Evolutionary conservation across 2,797 vertebrate genomes (phyloP).

Genomic region (Syndactyla subalaris): DNA sequence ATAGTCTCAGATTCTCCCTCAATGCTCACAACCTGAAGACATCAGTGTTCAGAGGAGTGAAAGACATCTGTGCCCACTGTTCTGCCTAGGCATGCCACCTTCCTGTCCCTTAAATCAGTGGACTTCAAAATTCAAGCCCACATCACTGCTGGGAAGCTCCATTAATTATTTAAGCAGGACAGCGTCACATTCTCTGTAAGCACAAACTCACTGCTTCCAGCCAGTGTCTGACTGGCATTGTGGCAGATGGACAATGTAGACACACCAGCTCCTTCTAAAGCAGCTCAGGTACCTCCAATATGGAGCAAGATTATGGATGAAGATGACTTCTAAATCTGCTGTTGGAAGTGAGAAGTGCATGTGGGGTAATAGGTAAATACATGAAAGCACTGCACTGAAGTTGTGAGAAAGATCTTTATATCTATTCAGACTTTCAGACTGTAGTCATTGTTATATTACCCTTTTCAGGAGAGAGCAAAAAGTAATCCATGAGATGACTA

Average conservation of each 20-base stretch:
- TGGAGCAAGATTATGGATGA: not conserved
- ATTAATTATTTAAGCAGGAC: not conserved
- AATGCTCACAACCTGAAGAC: not conserved
- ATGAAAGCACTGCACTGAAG: not conserved
- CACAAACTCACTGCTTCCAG: not conserved
- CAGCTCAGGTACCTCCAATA: not conserved
- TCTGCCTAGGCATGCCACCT: not conserved
- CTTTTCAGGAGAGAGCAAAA: not conserved
- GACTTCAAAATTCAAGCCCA: not conserved
- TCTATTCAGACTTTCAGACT: not conserved
- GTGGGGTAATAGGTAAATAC: not conserved
- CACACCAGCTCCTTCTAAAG: not conserved
- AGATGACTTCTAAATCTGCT: not conserved
- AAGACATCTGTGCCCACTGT: not conserved
- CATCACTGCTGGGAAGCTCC: not conserved
- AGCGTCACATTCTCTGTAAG: not conserved
- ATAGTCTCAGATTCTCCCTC: not conserved
- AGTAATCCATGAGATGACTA: not conserved
- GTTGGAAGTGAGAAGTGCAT: not conserved
- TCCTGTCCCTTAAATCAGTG: not conserved
- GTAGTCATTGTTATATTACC: not conserved
- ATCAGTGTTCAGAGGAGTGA: not conserved
- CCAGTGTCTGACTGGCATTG: fast-evolving
- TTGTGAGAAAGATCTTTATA: not conserved
- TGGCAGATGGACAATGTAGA: not conserved